These are phyloP conservation scores for Anas platyrhynchos DNA, from an alignment of 2,113 vertebrate genomes.

Conservation along the genomic window DNA sequence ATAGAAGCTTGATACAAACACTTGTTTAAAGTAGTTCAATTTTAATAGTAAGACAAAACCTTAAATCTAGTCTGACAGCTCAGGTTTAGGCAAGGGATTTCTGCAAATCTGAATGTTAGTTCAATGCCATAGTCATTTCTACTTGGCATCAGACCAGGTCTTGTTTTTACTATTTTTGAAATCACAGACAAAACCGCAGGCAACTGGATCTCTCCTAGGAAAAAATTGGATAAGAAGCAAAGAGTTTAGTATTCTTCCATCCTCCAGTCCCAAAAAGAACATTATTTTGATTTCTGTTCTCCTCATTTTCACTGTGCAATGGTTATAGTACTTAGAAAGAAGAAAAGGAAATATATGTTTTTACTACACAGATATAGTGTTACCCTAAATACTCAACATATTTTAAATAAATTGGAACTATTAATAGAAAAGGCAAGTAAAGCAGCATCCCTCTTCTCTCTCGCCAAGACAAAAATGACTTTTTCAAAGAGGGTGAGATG, in stretches of 20 bases:
- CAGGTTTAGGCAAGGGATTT: constrained; percentile 3
- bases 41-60: background rate
- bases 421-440: background rate
- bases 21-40: background rate
- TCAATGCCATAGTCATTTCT: background rate
- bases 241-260: constrained; percentile 18
- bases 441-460: background rate
- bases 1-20: background rate
- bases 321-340: background rate
- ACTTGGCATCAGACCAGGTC: background rate
- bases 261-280: background rate
- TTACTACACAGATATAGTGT: background rate
- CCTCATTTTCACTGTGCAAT: background rate
- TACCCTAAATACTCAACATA: background rate
- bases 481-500: background rate
- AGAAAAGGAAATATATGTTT: background rate
- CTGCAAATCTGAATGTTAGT: background rate
- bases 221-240: constrained; percentile 1
- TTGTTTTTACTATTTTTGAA: constrained; percentile 50
- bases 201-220: constrained; percentile 46
- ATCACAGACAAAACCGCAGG: constrained; percentile 52
- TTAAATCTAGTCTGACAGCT: constrained; percentile 3
- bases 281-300: constrained; percentile 29
- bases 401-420: background rate
- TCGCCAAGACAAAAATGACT: background rate